phyloP scores from a whole-genome alignment of 1,140 invertebrate species.

The Lepidurus apus region DNA sequence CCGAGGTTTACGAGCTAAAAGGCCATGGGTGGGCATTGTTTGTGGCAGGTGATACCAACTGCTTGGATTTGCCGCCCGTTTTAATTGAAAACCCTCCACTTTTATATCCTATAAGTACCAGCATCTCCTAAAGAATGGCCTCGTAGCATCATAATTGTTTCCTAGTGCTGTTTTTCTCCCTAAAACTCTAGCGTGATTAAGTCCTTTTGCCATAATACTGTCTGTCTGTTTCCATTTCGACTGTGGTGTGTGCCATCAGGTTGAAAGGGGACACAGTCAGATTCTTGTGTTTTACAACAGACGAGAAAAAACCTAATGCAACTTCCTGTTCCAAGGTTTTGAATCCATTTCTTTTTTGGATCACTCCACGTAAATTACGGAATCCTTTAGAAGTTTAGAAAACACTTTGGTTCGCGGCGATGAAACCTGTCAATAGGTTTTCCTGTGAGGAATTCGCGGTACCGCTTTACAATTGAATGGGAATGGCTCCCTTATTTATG shows the following conservation, averaged over 20 bases:
- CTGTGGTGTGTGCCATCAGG: background rate
- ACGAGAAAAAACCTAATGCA: background rate
- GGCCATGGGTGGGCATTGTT: background rate
- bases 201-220: background rate
- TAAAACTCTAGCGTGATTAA: background rate
- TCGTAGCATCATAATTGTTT: background rate
- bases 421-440: background rate
- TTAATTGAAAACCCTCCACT: background rate
- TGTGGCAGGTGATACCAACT: background rate
- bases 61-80: background rate
- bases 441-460: background rate
- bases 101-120: no score
- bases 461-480: background rate
- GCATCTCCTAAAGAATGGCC: no score
- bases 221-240: constrained; percentile 6
- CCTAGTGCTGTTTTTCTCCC: background rate
- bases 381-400: background rate
- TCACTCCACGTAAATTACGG: background rate
- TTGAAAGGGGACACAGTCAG: background rate
- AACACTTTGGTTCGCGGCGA: background rate
- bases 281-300: background rate
- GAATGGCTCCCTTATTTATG: constrained; percentile 6
- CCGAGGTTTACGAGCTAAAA: background rate
- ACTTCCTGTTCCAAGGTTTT: background rate
- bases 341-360: background rate